phyloP scores from a whole-genome alignment of 2,113 vertebrate genomes.

The Amphilophus citrinellus region DNA sequence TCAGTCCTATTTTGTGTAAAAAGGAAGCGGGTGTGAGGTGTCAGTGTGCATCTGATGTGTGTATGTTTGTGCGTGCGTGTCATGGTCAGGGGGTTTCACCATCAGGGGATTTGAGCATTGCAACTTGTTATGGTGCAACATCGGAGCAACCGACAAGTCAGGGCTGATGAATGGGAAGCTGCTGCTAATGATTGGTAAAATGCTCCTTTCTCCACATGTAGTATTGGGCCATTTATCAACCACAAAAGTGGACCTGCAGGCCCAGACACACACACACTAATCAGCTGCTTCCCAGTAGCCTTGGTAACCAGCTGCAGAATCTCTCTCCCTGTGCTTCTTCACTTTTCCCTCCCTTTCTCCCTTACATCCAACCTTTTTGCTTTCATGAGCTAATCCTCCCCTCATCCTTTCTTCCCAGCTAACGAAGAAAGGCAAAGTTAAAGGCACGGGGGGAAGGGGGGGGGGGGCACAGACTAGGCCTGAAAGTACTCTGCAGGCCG shows the following conservation, averaged over 20 bases:
- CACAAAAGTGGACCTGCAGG: conserved; percentile 46
- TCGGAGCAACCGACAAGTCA: conserved; percentile 58
- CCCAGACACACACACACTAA: conserved; percentile 56
- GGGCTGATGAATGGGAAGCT: conserved; percentile 67
- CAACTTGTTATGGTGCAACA: conserved; percentile 73
- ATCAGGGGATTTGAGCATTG: conserved; percentile 44
- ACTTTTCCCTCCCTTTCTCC: conserved; percentile 7
- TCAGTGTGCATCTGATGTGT: conserved; percentile 25
- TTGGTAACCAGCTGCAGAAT: conserved; percentile 53
- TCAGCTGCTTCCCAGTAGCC: conserved; percentile 54
- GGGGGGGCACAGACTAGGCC: not conserved
- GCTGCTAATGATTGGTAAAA: conserved; percentile 66
- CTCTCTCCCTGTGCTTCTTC: conserved; percentile 19
- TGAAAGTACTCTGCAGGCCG: conserved; percentile 38
- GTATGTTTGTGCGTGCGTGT: conserved; percentile 25
- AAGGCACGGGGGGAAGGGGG: not conserved
- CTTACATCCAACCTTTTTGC: conserved; percentile 33
- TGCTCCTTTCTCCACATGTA: conserved; percentile 55
- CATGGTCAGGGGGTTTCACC: conserved; percentile 47
- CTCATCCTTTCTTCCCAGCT: conserved; percentile 5
- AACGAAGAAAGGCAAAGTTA: conserved; percentile 49
- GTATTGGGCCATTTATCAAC: conserved; percentile 62
- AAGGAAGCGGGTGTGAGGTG: conserved; percentile 13
- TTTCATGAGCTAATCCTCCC: conserved; percentile 64
- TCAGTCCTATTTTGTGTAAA: not conserved